Evolutionary conservation across 2,888 invertebrate species (phyloP), one percentile per base, ranked within the genome.

Genomic region (Xylocampa areola): DNA sequence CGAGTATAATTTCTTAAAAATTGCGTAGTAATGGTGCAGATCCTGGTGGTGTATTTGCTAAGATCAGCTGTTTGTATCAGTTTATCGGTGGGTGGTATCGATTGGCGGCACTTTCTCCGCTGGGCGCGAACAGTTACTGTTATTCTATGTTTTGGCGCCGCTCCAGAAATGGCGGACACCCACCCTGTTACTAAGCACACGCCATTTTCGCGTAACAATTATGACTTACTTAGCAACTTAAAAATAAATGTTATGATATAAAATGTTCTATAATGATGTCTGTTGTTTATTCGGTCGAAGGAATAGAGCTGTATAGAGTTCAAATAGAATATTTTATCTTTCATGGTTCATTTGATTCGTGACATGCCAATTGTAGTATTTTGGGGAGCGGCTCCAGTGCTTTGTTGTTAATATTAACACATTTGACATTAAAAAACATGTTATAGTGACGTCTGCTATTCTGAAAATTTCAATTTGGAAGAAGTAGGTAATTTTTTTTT

Each of bases 51-150:
- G 51, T 69, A 50, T 66, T 48, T 66, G 65, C 74, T 62, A 45
- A 60, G 75, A 88, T 87, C 88, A 91, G 88, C 87, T 90, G 89
- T 85, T 88, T 73, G 76, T 75, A 60, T 78, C 41, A 76, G 76
- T 80, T 81, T 85, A 81, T 79, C 70, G 73, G 75, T 68, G 78
- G 80, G 75, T 73, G 70, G 50, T 90, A 91, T 92, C 84, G 92
- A 92, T 90, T 88, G 77, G 73, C 69, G 62, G 79, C 81, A 86
- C 85, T 90, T 91, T 89, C 85, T 78, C 88, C 81, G 77, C 73
- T 77, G 66, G 70, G 80, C 74, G 84, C 79, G 77, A 82, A 81
- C 51, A 32, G 11, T 69, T 35, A 71, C 72, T 78, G 69, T 73
- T 71, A 68, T 66, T 59, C 83, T 84, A 85, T 86, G 82, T 86